Evolutionary conservation across 1,140 invertebrate species (phyloP), one percentile per base, ranked within the genome.

Genomic region (Tetramorium simillimum): DNA sequence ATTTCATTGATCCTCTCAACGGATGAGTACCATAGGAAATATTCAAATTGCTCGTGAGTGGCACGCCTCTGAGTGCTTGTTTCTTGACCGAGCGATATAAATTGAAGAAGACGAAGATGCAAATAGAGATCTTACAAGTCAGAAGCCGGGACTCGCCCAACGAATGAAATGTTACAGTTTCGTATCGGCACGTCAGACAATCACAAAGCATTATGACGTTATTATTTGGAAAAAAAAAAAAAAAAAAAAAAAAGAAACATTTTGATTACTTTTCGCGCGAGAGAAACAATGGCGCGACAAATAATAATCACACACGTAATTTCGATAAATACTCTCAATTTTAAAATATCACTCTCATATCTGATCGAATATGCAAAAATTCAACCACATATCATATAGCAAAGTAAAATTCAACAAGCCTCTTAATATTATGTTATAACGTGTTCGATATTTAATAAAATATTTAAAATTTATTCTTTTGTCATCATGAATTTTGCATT

Each of bases 1-100:
- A 73, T 75, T 84, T 84, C 40, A 84, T 60, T 84, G 80, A 84
- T 84, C 80, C 67, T 82, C 80, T 84, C 69, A 82, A 75, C 14
- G 33, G 53, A 75, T 75, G 53, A 82, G 80, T 73, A 24, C 65
- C 69, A 62, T 49, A 43, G 80, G 33, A 84, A 84, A 84, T 73
- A 84, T 84, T 84, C 80, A 84, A 84, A 84, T 84, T 84, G 69
- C 24, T 58, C 69, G 69, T 60, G 40, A 84, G 53, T 73, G 67
- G 69, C 33, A 37, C 40, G 69, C 53, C 53, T 60, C 18, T 14
- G 69, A 84, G 69, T 75, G 80, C 40, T 75, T 84, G 80, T 84
- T 84, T 84, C 80, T 84, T 60, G 53, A 56, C 53, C 80, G 21
- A 24, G 37, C 12, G 69, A 46, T 75, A 62, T 62, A 62, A 75